Percentiles rank a stretch among this genome's conserved stretches.
phyloP scores from a whole-genome alignment of 2,113 vertebrate species.

The Gavia stellata region DNA sequence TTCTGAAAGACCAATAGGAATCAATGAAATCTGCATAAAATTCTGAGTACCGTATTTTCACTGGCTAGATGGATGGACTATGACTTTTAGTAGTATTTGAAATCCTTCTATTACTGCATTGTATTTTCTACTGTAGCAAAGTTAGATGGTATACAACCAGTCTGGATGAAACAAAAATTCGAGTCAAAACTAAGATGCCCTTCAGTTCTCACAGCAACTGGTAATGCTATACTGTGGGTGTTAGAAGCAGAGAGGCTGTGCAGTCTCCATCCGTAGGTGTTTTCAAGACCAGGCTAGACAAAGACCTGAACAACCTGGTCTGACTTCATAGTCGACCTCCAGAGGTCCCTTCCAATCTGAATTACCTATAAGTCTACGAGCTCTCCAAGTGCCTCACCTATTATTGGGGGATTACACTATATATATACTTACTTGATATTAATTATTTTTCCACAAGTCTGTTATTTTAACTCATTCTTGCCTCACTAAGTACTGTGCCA shows the following conservation, averaged over 20 bases:
- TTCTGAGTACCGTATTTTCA: background rate
- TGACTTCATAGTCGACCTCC: background rate
- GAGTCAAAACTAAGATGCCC: background rate
- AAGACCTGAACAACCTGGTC: background rate
- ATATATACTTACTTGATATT: background rate
- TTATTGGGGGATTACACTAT: background rate
- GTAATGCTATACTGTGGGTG: background rate
- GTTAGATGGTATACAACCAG: background rate
- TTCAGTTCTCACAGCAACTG: background rate
- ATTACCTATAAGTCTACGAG: background rate
- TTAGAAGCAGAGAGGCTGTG: background rate
- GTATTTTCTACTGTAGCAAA: background rate
- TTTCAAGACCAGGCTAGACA: background rate
- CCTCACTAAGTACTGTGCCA: background rate
- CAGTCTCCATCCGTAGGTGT: background rate
- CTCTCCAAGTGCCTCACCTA: background rate
- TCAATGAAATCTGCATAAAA: background rate
- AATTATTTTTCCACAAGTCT: background rate
- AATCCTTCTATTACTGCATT: background rate
- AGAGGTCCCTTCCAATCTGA: background rate
- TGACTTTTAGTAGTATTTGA: background rate
- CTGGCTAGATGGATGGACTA: background rate
- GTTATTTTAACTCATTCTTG: background rate
- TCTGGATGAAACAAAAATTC: background rate
- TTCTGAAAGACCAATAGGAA: background rate